Percentiles rank a stretch among this genome's conserved stretches.
Conservation (phyloP, 2,113 vertebrate species). For the Merops nubicus region DNA sequence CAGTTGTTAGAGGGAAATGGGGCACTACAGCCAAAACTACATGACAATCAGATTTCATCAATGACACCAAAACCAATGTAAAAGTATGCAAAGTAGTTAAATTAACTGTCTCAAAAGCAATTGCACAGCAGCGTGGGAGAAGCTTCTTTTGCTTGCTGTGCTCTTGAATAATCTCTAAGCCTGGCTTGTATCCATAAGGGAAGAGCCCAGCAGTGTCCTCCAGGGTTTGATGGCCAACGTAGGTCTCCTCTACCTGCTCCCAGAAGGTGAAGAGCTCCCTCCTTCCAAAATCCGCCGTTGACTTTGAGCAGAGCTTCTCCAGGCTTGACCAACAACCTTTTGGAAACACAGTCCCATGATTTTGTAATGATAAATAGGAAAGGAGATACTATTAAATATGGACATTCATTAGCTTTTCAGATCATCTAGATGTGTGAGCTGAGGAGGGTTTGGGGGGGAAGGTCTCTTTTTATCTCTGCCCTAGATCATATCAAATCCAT, state of each 20-base stretch:
- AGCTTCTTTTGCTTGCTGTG: neutral
- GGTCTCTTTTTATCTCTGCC: neutral
- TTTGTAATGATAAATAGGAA: slow-evolving; percentile 42
- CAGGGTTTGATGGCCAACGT: neutral
- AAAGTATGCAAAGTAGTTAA: slow-evolving; percentile 25
- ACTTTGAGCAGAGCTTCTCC: neutral
- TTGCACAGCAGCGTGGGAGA: neutral
- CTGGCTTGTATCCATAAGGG: neutral
- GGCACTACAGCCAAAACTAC: neutral
- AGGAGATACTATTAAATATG: slow-evolving; percentile 6
- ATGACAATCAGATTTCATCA: neutral
- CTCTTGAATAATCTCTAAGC: neutral
- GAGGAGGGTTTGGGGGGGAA: neutral
- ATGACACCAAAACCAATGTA: neutral
- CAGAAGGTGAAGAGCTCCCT: neutral
- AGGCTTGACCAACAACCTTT: neutral
- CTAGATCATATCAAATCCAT: neutral
- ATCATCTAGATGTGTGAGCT: neutral
- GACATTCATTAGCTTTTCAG: slow-evolving; percentile 13
- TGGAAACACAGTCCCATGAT: neutral
- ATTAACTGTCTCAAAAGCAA: slow-evolving; percentile 10
- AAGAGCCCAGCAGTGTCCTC: neutral
- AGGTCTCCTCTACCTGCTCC: neutral
- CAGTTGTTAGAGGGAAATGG: neutral
- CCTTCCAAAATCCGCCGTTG: neutral